phyloP scores from a whole-genome alignment of 2,797 vertebrate genomes.

The Sebastes hubbsi region DNA sequence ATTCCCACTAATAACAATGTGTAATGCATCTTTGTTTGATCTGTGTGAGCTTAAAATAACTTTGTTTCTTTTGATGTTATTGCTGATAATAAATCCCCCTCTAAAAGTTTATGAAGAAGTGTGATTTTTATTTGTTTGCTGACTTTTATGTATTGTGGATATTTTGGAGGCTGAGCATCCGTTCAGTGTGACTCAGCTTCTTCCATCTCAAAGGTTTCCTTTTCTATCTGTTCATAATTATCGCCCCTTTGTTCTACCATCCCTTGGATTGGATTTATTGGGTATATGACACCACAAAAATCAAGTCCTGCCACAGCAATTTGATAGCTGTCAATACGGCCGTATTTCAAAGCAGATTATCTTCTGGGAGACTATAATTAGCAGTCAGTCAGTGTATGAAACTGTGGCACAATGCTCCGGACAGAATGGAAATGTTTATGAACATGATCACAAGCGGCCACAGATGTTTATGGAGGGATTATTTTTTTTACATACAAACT shows the following conservation, averaged over 20 bases:
- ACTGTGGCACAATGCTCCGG: slow-evolving; percentile 3
- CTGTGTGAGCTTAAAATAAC: background rate
- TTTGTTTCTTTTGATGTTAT: background rate
- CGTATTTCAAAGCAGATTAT: slow-evolving; percentile 21
- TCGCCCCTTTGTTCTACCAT: slow-evolving; percentile 29
- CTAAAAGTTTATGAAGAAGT: background rate
- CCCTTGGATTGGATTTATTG: slow-evolving; percentile 37
- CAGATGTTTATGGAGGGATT: slow-evolving; percentile 47
- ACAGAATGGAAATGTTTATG: slow-evolving; percentile 49
- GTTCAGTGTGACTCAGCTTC: slow-evolving; percentile 9
- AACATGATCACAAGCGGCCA: slow-evolving; percentile 21
- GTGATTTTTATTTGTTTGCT: background rate
- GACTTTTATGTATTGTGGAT: background rate
- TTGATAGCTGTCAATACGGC: slow-evolving; percentile 20
- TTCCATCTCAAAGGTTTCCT: background rate
- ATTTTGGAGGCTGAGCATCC: background rate
- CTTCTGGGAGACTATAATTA: slow-evolving; percentile 8
- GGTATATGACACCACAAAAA: slow-evolving; percentile 37
- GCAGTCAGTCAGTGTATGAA: slow-evolving; percentile 5
- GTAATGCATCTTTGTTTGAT: background rate
- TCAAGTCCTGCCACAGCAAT: slow-evolving; percentile 33
- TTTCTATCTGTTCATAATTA: slow-evolving; percentile 42
- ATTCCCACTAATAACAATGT: background rate
- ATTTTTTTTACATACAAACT: slow-evolving; percentile 25
- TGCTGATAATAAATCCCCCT: background rate